Base-by-base conservation (phyloP, 2,888 invertebrate species). In the Drosophila atripex region DNA sequence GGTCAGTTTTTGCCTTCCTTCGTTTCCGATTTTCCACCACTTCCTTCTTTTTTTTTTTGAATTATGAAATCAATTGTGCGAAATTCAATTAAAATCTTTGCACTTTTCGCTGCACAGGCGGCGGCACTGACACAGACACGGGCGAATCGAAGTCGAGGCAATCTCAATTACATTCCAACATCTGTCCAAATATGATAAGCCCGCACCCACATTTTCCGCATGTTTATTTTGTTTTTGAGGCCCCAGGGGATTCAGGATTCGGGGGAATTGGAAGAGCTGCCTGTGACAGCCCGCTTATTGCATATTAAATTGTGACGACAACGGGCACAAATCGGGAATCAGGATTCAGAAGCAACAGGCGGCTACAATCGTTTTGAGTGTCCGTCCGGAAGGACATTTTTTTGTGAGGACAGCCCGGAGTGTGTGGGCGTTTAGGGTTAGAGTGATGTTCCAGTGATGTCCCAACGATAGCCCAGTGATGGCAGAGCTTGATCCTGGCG, bases 271-370 rank as follows among this genome's bases (percentile, higher is more conserved):
- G 30, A 43, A 28, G 21, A 56, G 45, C 75, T 85, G 85, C 57
- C 57, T 30, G 43, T 85, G 82, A 87, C 88, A 83, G 88, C 66
- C 75, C 77, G 73, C 77, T 85, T 82, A 87, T 85, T 85, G 86
- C 73, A 85, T 77, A 86, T 85, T 87, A 73, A 78, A 85, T 75
- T 79, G 73, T 47, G 64, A 68, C 56, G 50, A 55, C 61, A 63
- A 54, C 71, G 72, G 35, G 35, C 51, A 23, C 30, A 53, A 43
- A 63, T 50, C 50, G 35, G 41, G 28, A 47, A 47, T 47, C 60
- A 28, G 38, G 25, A 58, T 25, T 73, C 77, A 51, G 71, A 65
- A 80, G 73, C 65, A 75, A 71, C 66, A 72, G 53, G 50, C 45
- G 52, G 61, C 66, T 64, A 52, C 73, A 76, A 71, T 71, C 73